Evolutionary conservation across 2,113 vertebrate species (phyloP).

Genomic region (Theristicus caerulescens): DNA sequence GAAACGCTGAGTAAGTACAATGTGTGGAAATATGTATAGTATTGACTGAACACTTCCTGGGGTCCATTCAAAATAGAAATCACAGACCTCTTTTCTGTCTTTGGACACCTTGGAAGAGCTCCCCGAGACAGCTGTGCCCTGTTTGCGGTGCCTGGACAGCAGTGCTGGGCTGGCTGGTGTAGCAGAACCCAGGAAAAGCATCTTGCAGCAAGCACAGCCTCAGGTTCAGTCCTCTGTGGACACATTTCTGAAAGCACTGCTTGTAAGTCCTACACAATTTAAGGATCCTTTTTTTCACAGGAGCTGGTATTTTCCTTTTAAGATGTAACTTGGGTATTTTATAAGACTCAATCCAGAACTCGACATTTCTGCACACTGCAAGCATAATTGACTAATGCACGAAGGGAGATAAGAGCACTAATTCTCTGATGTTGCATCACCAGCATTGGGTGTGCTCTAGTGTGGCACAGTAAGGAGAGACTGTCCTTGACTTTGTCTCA

Average conservation of each 20-base stretch:
- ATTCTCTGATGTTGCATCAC: neutral
- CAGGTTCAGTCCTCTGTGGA: neutral
- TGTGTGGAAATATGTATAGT: neutral
- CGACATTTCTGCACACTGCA: neutral
- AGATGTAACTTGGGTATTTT: neutral
- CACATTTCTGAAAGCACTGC: neutral
- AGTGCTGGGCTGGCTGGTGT: neutral
- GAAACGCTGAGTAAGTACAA: neutral
- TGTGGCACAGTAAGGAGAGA: neutral
- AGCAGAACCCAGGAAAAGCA: neutral
- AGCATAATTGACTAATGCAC: neutral
- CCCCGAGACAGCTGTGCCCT: accelerated
- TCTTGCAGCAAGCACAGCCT: neutral
- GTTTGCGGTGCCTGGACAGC: neutral
- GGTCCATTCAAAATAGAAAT: neutral
- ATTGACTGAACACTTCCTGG: neutral
- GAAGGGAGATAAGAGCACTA: neutral
- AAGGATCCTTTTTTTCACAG: neutral
- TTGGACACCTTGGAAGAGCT: neutral
- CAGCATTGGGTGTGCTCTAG: neutral
- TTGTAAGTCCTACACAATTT: neutral
- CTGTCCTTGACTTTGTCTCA: neutral
- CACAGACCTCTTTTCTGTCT: neutral
- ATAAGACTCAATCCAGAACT: neutral
- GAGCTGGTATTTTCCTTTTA: neutral